A percentile compares a stretch with the other conserved stretches of the same genome.
These are phyloP conservation scores for Leguminivora glycinivorella DNA, from an alignment of 1,140 invertebrate species.

Conservation along the genomic window DNA sequence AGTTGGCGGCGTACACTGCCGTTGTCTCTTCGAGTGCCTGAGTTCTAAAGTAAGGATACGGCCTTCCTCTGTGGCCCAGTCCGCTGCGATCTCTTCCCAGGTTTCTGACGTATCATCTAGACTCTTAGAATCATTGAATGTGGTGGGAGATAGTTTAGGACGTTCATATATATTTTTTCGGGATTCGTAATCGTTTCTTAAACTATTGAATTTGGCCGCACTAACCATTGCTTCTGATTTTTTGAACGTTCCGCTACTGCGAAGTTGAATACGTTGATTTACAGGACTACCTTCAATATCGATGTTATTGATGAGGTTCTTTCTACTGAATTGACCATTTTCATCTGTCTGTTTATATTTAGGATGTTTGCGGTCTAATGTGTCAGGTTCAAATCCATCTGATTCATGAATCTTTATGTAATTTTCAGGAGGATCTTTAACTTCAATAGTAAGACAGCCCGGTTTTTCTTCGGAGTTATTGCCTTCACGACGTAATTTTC, in stretches of 20 bases:
- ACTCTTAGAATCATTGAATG: conserved; percentile 51
- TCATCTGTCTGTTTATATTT: conserved; percentile 76
- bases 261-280: conserved; percentile 76
- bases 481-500: conserved; percentile 66
- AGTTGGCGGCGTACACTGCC: conserved; percentile 77
- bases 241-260: conserved; percentile 82
- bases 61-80: conserved; percentile 77
- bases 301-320: conserved; percentile 71
- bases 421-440: conserved; percentile 85
- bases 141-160: conserved; percentile 48
- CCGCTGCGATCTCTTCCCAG: conserved; percentile 51
- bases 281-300: conserved; percentile 80
- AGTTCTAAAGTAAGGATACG: conserved; percentile 82
- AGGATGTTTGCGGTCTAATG: conserved; percentile 88
- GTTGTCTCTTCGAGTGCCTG: conserved; percentile 84
- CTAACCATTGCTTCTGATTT: conserved; percentile 69
- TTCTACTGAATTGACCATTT: conserved; percentile 61
- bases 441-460: conserved; percentile 88
- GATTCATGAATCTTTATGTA: conserved; percentile 85
- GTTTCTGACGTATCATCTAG: conserved; percentile 46
- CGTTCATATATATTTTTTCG: conserved; percentile 67
- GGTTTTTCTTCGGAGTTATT: conserved; percentile 81
- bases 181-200: conserved; percentile 86
- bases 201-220: conserved; percentile 81
- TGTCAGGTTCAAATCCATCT: conserved; percentile 90